Conservation (phyloP, 2,113 vertebrate genomes). For the Thinocorus orbignyianus region DNA sequence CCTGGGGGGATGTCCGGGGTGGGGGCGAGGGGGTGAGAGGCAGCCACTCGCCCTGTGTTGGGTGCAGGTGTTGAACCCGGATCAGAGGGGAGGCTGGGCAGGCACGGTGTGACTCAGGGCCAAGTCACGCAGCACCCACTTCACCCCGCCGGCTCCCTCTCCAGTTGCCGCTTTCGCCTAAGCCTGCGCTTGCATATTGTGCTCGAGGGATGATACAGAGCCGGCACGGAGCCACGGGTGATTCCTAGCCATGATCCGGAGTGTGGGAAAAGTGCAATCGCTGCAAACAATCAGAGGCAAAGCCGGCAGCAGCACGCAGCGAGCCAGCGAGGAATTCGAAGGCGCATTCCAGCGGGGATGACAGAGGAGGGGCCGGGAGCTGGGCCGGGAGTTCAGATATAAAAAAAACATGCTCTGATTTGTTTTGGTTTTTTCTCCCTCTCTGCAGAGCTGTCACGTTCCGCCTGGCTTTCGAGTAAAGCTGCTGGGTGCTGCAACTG, state of each 20-base stretch:
- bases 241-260: constrained; percentile 21
- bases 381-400: neutral
- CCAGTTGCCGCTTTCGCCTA: neutral
- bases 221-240: constrained; percentile 45
- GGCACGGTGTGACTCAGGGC: constrained; percentile 22
- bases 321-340: constrained; percentile 50
- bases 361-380: constrained; percentile 47
- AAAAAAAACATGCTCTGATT: neutral
- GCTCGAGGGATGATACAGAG: neutral
- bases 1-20: rapidly evolving
- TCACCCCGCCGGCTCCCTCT: neutral
- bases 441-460: neutral
- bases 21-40: neutral
- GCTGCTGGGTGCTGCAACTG: neutral
- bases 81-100: neutral
- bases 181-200: neutral
- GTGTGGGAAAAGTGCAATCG: constrained; percentile 67
- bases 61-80: neutral
- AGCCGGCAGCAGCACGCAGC: constrained; percentile 61
- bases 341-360: constrained; percentile 45
- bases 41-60: neutral
- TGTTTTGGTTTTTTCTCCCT: neutral
- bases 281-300: constrained; percentile 48
- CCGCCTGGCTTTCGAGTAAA: constrained; percentile 28
- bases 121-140: neutral